Percentiles rank a stretch among this genome's conserved stretches.
These are phyloP conservation scores for Ophion costatus DNA, from an alignment of 2,888 invertebrate genomes.

Conservation along the genomic window DNA sequence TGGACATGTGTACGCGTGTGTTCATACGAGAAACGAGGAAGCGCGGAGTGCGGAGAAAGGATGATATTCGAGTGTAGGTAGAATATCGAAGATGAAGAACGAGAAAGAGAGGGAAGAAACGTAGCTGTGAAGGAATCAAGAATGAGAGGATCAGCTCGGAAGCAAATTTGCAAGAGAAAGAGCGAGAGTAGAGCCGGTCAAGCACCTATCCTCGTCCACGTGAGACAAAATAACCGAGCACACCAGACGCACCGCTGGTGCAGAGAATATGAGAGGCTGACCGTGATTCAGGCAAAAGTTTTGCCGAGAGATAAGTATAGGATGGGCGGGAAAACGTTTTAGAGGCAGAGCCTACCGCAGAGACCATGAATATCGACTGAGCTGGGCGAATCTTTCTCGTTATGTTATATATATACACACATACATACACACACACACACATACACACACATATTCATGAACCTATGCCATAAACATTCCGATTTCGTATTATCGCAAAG, in stretches of 20 bases:
- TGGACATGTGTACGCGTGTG: constrained; percentile 1
- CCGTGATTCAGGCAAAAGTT: constrained; percentile 17
- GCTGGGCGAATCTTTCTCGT: constrained; percentile 22
- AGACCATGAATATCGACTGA: constrained; percentile 1
- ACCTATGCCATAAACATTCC: constrained; percentile 42
- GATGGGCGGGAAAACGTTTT: constrained; percentile 27
- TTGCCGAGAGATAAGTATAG: constrained; percentile 21
- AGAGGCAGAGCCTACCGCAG: neutral
- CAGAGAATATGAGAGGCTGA: constrained; percentile 25
- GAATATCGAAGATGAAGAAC: constrained; percentile 31
- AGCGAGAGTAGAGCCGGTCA: constrained; percentile 35
- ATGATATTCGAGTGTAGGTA: constrained; percentile 22
- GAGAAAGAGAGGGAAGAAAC: constrained; percentile 29
- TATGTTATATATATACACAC: constrained; percentile 11
- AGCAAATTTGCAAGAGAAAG: constrained; percentile 18
- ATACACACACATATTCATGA: neutral
- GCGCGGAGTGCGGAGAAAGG: neutral
- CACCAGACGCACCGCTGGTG: constrained; percentile 3
- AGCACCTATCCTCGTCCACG: constrained; percentile 41
- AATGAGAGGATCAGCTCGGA: constrained; percentile 13
- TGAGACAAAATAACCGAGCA: constrained; percentile 36
- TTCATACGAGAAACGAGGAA: constrained; percentile 10
- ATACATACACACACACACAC: neutral
- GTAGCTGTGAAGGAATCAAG: constrained; percentile 29
- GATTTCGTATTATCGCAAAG: constrained; percentile 59